Conservation (phyloP, 2,797 vertebrate species). For the Semaprochilodus insignis region DNA sequence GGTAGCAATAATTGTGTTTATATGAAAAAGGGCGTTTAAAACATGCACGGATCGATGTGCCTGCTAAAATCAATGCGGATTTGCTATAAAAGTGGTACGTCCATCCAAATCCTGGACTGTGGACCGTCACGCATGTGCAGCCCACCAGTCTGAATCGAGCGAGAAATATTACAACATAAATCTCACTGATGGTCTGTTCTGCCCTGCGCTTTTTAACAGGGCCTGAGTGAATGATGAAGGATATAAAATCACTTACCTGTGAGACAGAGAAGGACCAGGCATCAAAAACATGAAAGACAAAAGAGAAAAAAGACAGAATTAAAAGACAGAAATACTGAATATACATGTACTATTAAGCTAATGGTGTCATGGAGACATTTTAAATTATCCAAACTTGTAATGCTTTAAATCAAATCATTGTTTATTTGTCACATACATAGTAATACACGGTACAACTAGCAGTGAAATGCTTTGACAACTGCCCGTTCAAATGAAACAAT, state of each 20-base stretch:
- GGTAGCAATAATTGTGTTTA: background rate
- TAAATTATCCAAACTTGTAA: background rate
- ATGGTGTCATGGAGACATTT: background rate
- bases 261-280: constrained; percentile 5
- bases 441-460: no score
- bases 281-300: constrained; percentile 13
- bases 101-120: background rate
- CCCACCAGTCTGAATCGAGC: background rate
- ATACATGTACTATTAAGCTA: background rate
- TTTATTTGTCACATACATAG: no score
- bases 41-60: background rate
- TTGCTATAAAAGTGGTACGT: background rate
- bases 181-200: constrained; percentile 10
- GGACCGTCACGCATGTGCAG: background rate
- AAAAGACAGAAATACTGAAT: background rate
- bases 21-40: background rate
- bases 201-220: constrained; percentile 13
- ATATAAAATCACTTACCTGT: constrained; percentile 31
- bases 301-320: background rate
- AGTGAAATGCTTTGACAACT: no score
- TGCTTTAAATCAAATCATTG: no score
- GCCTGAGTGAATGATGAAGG: background rate
- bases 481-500: no score
- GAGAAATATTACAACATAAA: background rate
- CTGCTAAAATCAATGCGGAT: background rate